Evolutionary conservation across 2,113 vertebrate species (phyloP).

Genomic region (Capreolus pygargus): DNA sequence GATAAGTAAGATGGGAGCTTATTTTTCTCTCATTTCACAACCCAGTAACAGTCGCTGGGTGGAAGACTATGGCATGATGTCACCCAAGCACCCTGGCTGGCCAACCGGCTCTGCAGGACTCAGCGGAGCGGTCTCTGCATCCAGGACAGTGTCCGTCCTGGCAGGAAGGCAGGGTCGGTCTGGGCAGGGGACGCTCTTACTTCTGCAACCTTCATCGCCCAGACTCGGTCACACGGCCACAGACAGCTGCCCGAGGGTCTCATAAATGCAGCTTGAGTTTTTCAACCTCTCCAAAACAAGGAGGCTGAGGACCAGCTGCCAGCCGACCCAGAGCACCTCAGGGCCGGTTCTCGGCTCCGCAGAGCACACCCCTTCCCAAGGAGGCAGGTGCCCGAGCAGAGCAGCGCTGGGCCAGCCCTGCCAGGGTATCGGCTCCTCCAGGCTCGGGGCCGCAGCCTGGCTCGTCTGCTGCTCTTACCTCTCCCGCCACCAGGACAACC

Average conservation of each 20-base stretch:
- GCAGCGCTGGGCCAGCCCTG: accelerated
- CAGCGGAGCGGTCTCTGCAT: accelerated
- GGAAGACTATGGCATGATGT: accelerated
- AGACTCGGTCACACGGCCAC: background rate
- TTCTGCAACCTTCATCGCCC: accelerated
- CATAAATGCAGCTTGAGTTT: too few relatives aligned
- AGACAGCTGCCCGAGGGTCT: accelerated
- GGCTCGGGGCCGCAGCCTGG: background rate
- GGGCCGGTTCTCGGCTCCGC: accelerated
- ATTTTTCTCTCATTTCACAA: background rate
- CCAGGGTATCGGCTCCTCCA: accelerated
- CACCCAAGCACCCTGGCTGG: background rate
- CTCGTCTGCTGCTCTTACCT: accelerated
- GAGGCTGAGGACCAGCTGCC: background rate
- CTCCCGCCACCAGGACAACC: background rate
- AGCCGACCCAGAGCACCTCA: too few relatives aligned
- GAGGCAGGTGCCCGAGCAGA: background rate
- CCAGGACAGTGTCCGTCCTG: background rate
- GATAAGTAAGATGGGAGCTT: too few relatives aligned
- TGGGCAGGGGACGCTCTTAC: accelerated
- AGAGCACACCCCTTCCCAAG: background rate
- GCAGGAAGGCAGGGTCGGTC: background rate
- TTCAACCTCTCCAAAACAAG: background rate
- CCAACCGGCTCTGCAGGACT: accelerated
- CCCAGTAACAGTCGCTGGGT: accelerated